phyloP scores from a whole-genome alignment of 2,797 vertebrate species.

The Labroides dimidiatus region DNA sequence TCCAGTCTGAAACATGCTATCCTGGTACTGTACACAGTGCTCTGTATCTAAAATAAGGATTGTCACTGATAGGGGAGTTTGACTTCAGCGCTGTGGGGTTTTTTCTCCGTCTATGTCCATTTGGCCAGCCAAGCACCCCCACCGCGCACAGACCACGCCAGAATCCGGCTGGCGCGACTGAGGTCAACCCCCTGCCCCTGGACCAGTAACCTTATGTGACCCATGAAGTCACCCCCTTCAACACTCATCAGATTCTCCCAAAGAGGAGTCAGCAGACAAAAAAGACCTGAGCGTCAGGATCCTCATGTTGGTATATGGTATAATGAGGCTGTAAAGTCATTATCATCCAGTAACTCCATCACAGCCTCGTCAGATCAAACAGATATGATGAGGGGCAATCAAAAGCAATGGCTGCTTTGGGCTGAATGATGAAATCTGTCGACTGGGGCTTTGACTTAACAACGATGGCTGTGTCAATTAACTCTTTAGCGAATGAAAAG shows the following conservation, averaged over 20 bases:
- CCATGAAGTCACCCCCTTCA: constrained; percentile 76
- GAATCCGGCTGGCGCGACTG: constrained; percentile 62
- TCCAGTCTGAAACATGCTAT: constrained; percentile 36
- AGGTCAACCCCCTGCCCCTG: constrained; percentile 72
- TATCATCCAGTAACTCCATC: constrained; percentile 44
- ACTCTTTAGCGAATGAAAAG: not conserved
- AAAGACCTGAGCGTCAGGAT: constrained; percentile 37
- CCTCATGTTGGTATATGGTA: constrained; percentile 18
- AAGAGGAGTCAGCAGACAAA: constrained; percentile 56
- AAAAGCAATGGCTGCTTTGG: constrained; percentile 18
- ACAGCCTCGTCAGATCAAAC: constrained; percentile 15
- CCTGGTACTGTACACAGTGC: constrained; percentile 45
- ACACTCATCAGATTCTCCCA: constrained; percentile 65
- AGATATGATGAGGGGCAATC: not conserved
- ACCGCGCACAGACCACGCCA: constrained; percentile 40
- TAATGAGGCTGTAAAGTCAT: constrained; percentile 47
- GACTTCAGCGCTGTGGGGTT: constrained; percentile 40
- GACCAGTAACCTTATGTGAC: constrained; percentile 76
- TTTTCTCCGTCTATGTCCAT: constrained; percentile 25
- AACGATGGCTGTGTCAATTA: not conserved
- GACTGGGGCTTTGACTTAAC: not conserved
- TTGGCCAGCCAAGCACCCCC: constrained; percentile 39
- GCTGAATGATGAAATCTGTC: not conserved
- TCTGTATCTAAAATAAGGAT: constrained; percentile 66
- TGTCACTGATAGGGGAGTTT: constrained; percentile 51